These are phyloP conservation scores for Lordiphosa fenestrarum DNA, from an alignment of 2,888 invertebrate species.

Conservation along the genomic window DNA sequence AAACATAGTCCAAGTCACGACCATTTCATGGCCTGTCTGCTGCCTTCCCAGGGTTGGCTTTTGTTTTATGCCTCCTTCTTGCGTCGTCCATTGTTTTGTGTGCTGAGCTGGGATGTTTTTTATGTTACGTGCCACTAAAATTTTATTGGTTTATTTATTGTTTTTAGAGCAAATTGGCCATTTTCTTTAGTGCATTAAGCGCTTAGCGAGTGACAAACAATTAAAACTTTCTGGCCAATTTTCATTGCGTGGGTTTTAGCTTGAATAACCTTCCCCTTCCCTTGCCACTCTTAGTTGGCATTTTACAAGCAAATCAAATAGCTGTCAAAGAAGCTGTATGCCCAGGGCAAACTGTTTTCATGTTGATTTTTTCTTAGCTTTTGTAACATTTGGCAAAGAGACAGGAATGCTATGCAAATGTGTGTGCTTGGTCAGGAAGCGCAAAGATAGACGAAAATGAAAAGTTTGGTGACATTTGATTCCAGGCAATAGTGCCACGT, in stretches of 20 bases:
- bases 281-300: neutral
- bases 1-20: slow-evolving; percentile 13
- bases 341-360: slow-evolving; percentile 28
- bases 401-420: slow-evolving; percentile 38
- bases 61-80: slow-evolving; percentile 32
- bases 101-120: slow-evolving; percentile 33
- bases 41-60: slow-evolving; percentile 11
- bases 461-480: slow-evolving; percentile 48
- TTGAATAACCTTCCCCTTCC: neutral
- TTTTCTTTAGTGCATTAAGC: slow-evolving; percentile 34
- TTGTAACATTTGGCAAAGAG: slow-evolving; percentile 11
- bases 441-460: slow-evolving; percentile 45
- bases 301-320: slow-evolving; percentile 31
- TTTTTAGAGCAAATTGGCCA: slow-evolving; percentile 45
- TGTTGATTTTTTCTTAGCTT: slow-evolving; percentile 6
- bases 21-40: slow-evolving; percentile 33
- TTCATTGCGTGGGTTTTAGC: slow-evolving; percentile 30
- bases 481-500: slow-evolving; percentile 12
- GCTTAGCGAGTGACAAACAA: slow-evolving; percentile 48
- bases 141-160: slow-evolving; percentile 65
- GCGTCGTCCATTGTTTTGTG: slow-evolving; percentile 17
- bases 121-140: slow-evolving; percentile 54
- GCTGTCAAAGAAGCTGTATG: slow-evolving; percentile 8
- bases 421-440: slow-evolving; percentile 23
- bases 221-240: slow-evolving; percentile 47